These are phyloP conservation scores for Orestias chungarensis DNA, from an alignment of 2,797 vertebrate genomes.

Conservation along the genomic window DNA sequence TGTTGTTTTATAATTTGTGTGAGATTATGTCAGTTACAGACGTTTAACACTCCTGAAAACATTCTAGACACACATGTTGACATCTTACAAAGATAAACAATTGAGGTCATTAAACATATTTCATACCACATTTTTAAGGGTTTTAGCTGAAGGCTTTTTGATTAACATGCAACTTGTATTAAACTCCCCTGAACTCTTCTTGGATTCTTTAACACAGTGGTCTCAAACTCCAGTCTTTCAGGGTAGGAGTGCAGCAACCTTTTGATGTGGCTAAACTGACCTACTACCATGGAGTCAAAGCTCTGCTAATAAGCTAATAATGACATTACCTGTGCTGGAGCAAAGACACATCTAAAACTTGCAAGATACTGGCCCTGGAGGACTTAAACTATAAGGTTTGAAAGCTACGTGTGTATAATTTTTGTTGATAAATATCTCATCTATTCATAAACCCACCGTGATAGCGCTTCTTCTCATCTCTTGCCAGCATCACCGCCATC, in stretches of 20 bases:
- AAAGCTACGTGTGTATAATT: background rate
- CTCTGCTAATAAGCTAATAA: too few relatives aligned
- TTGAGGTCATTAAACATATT: background rate
- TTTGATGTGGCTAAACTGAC: too few relatives aligned
- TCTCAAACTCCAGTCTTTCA: too few relatives aligned
- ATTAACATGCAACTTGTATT: background rate
- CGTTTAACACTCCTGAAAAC: background rate
- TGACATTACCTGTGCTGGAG: too few relatives aligned
- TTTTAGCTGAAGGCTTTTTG: background rate
- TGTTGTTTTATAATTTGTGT: background rate
- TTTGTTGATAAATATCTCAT: background rate
- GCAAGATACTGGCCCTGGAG: too few relatives aligned
- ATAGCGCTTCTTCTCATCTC: conserved; percentile 83
- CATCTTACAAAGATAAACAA: background rate
- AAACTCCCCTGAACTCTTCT: background rate
- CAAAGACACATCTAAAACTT: too few relatives aligned
- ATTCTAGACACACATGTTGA: background rate
- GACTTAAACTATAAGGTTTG: conserved; percentile 1
- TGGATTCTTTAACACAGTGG: too few relatives aligned
- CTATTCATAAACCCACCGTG: conserved; percentile 72
- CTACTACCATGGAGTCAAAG: too few relatives aligned
- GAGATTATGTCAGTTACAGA: background rate
- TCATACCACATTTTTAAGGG: background rate
- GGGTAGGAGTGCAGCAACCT: too few relatives aligned
- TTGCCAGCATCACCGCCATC: conserved; percentile 85